A percentile compares a stretch with the other conserved stretches of the same genome.
These are phyloP conservation scores for Rotaria macrura DNA, from an alignment of 2,888 invertebrate genomes.

Conservation along the genomic window DNA sequence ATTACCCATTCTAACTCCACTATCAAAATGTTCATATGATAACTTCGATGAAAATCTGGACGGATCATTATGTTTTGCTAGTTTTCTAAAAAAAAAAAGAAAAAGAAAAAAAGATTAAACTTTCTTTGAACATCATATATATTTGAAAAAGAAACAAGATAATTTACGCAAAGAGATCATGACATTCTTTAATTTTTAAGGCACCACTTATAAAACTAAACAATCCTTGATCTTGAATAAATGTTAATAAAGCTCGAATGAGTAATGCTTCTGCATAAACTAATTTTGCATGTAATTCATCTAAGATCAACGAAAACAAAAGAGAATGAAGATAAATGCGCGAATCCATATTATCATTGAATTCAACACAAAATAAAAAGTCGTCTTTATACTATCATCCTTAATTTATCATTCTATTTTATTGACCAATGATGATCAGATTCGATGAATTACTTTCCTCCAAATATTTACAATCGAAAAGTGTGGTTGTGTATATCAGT, in stretches of 20 bases:
- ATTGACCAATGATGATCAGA: too few relatives aligned
- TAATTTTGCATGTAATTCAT: slow-evolving; percentile 82
- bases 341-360: too few relatives aligned
- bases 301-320: slow-evolving; percentile 39
- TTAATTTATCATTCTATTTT: too few relatives aligned
- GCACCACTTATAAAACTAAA: slow-evolving; percentile 83
- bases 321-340: too few relatives aligned
- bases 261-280: slow-evolving; percentile 83
- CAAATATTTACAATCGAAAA: too few relatives aligned
- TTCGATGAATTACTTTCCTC: too few relatives aligned
- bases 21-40: slow-evolving; percentile 50
- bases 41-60: slow-evolving; percentile 57
- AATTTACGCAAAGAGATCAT: slow-evolving; percentile 75
- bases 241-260: slow-evolving; percentile 74
- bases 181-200: slow-evolving; percentile 78
- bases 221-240: slow-evolving; percentile 85
- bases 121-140: too few relatives aligned
- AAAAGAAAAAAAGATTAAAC: too few relatives aligned
- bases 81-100: neutral
- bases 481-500: too few relatives aligned
- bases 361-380: too few relatives aligned
- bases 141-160: too few relatives aligned
- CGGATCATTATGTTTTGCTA: slow-evolving; percentile 56
- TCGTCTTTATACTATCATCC: too few relatives aligned
- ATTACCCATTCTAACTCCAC: slow-evolving; percentile 72